Evolutionary conservation across 2,888 invertebrate species (phyloP).

Genomic region (Drosophila greeni): DNA sequence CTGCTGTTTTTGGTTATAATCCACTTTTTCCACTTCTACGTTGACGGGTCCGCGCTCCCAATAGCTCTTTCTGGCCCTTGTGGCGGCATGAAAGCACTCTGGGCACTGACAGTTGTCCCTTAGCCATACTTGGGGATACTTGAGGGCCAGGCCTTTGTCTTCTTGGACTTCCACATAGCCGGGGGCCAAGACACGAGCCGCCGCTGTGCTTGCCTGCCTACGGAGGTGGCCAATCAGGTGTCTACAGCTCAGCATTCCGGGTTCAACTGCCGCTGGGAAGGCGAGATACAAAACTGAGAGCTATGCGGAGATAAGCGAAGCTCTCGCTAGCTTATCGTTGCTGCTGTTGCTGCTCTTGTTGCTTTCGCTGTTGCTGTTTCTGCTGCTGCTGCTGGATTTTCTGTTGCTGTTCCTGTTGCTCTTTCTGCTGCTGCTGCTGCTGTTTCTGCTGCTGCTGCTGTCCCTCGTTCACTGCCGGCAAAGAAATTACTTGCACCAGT

Average conservation of each 20-base stretch:
- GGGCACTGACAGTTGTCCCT: conserved; percentile 87
- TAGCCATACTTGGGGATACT: conserved; percentile 85
- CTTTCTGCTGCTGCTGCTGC: background rate
- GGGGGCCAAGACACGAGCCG: conserved; percentile 41
- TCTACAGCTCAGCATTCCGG: conserved; percentile 60
- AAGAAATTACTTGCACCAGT: conserved; percentile 54
- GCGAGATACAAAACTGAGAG: background rate
- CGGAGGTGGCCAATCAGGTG: conserved; percentile 49
- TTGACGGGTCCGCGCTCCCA: conserved; percentile 80
- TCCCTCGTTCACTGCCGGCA: conserved; percentile 26
- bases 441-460: background rate
- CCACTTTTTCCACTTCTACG: conserved; percentile 54
- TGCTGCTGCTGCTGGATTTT: background rate
- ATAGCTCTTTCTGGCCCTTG: conserved; percentile 82
- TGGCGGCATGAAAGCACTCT: conserved; percentile 83
- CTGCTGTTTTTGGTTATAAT: conserved; percentile 45
- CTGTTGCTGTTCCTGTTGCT: too few relatives aligned
- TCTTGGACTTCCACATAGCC: conserved; percentile 53
- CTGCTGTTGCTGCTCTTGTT: too few relatives aligned
- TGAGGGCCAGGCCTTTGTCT: conserved; percentile 56
- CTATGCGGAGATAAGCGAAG: conserved; percentile 22
- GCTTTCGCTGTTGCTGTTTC: background rate
- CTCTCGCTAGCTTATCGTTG: conserved; percentile 4
- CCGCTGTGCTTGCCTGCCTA: conserved; percentile 35
- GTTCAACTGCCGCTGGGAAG: conserved; percentile 36